phyloP scores from a whole-genome alignment of 2,113 vertebrate genomes.

The Chamaetylas fuelleborni region DNA sequence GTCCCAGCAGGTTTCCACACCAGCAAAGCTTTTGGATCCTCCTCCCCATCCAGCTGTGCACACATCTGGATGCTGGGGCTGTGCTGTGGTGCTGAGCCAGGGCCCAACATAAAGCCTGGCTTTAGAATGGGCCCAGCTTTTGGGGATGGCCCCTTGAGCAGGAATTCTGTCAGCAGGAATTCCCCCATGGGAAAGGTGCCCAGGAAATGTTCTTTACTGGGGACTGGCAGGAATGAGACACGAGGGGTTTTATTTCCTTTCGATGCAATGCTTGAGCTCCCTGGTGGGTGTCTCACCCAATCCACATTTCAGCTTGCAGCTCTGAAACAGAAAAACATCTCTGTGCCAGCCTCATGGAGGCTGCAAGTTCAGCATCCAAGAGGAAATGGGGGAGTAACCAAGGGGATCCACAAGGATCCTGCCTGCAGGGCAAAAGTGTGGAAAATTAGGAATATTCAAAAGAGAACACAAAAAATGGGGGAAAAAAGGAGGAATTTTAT shows the following conservation, averaged over 20 bases:
- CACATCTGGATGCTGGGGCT: background rate
- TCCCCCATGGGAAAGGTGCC: background rate
- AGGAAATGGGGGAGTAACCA: background rate
- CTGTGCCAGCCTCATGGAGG: background rate
- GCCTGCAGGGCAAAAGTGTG: accelerated
- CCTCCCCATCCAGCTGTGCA: accelerated
- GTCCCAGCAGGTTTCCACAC: accelerated
- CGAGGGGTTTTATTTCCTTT: background rate
- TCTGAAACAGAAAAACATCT: background rate
- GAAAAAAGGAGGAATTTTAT: background rate
- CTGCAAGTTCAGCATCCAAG: accelerated
- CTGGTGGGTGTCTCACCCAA: background rate
- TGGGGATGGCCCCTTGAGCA: accelerated
- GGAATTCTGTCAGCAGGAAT: too few relatives aligned
- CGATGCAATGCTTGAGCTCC: accelerated
- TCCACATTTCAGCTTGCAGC: background rate
- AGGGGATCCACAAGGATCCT: background rate
- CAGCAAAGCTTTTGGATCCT: too few relatives aligned
- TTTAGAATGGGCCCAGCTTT: background rate
- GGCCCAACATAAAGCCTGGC: accelerated
- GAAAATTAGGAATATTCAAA: background rate
- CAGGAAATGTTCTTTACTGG: background rate
- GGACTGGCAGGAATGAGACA: background rate
- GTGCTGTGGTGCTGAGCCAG: accelerated
- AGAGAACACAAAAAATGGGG: accelerated